A percentile compares a stretch with the other conserved stretches of the same genome.
phyloP scores from a whole-genome alignment of 2,888 invertebrate species.

The Epinotia ramella region DNA sequence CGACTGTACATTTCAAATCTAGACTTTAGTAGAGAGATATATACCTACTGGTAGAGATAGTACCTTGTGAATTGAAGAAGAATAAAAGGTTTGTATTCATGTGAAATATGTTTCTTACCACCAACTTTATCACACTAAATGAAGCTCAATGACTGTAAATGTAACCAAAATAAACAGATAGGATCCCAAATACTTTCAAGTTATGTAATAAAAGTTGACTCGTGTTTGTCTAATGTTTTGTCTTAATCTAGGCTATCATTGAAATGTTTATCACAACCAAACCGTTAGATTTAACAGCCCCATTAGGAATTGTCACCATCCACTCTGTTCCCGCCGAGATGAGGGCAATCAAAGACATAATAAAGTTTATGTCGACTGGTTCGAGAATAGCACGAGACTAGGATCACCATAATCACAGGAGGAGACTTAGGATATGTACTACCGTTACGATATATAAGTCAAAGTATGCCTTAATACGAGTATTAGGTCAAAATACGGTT shows the following conservation, averaged over 20 bases:
- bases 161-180: not conserved
- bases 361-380: conserved; percentile 32
- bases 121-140: no score
- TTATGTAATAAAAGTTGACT: conserved; percentile 4
- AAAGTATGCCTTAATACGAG: not conserved
- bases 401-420: conserved; percentile 1
- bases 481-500: not conserved
- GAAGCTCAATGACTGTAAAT: no score
- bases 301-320: conserved; percentile 36
- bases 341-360: conserved; percentile 17
- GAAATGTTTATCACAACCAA: conserved; percentile 31
- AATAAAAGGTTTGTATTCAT: no score
- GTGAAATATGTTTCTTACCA: no score
- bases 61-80: no score
- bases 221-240: conserved; percentile 7
- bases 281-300: conserved; percentile 16
- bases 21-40: no score
- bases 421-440: not conserved
- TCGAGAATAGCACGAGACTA: conserved; percentile 11
- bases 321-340: conserved; percentile 31
- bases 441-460: not conserved
- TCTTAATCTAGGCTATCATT: conserved; percentile 13
- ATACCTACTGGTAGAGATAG: no score
- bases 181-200: not conserved
- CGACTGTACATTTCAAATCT: not conserved